These are phyloP conservation scores for Chaetodon trifasciatus DNA, from an alignment of 2,797 vertebrate species.

Conservation along the genomic window DNA sequence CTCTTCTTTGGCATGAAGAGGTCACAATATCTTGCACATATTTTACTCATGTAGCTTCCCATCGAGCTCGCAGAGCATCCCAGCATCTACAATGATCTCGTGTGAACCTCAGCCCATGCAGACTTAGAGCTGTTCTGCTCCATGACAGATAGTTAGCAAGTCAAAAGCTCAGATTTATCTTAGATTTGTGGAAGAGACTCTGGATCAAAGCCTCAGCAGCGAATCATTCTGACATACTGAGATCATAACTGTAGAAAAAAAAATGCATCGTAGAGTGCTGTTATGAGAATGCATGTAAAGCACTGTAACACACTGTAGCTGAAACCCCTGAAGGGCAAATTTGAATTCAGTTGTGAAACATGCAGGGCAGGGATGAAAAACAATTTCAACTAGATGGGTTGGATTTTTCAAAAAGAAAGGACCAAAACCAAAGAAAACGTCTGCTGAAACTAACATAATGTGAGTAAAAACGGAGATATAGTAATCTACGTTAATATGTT, in stretches of 20 bases:
- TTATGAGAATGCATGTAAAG: background rate
- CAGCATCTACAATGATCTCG: background rate
- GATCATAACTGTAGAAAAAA: background rate
- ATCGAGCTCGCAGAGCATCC: background rate
- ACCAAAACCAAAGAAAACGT: background rate
- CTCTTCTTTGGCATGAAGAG: background rate
- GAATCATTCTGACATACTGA: conserved; percentile 28
- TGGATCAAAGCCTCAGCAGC: conserved; percentile 19
- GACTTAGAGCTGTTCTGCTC: background rate
- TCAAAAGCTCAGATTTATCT: conserved; percentile 16
- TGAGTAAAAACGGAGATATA: background rate
- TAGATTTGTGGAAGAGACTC: conserved; percentile 12
- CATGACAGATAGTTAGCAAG: background rate
- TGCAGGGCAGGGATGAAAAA: background rate
- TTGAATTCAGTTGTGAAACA: background rate
- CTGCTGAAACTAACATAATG: background rate
- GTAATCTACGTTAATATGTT: background rate
- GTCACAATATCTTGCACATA: background rate
- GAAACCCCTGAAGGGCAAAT: background rate
- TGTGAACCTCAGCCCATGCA: background rate
- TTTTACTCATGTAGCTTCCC: background rate
- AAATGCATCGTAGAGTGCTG: background rate
- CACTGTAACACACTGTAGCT: background rate
- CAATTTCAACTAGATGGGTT: background rate
- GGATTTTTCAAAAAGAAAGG: background rate